A percentile compares a stretch with the other conserved stretches of the same genome.
phyloP scores from a whole-genome alignment of 1,140 invertebrate genomes.

The Sinonovacula constricta region DNA sequence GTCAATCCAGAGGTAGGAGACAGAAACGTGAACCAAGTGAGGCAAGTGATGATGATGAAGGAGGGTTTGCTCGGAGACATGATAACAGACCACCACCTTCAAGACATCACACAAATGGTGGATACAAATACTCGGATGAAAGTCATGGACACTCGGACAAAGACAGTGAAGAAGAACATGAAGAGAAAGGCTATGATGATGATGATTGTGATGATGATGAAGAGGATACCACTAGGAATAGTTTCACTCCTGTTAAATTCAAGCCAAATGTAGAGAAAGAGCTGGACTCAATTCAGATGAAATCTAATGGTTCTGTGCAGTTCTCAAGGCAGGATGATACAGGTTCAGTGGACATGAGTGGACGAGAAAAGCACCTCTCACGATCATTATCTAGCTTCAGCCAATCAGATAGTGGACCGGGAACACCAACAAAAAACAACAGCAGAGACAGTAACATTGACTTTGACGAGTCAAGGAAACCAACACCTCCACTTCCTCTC shows the following conservation, averaged over 20 bases:
- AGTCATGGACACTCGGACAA: slow-evolving; percentile 29
- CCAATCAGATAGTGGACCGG: slow-evolving; percentile 47
- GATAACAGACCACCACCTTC: background rate
- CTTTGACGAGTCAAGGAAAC: slow-evolving; percentile 36
- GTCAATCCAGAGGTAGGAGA: slow-evolving; percentile 4
- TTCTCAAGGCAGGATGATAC: slow-evolving; percentile 43
- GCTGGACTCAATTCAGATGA: slow-evolving; percentile 56
- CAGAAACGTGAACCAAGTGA: background rate
- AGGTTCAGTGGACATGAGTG: slow-evolving; percentile 53
- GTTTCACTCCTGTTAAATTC: slow-evolving; percentile 54
- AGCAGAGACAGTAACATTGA: slow-evolving; percentile 27
- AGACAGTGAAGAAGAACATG: slow-evolving; percentile 51
- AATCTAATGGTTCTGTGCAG: slow-evolving; percentile 48
- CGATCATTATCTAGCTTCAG: slow-evolving; percentile 67
- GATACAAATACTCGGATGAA: slow-evolving; percentile 59
- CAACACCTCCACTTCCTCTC: slow-evolving; percentile 50
- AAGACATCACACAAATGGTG: slow-evolving; percentile 50
- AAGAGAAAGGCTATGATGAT: slow-evolving; percentile 46
- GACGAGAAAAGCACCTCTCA: background rate
- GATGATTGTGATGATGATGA: slow-evolving; percentile 55
- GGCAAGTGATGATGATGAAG: slow-evolving; percentile 20
- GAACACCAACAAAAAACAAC: background rate
- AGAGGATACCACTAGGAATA: slow-evolving; percentile 40
- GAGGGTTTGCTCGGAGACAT: slow-evolving; percentile 8
- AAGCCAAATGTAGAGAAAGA: slow-evolving; percentile 58